Conservation (phyloP, 2,113 vertebrate species). For the Anhinga rufa region DNA sequence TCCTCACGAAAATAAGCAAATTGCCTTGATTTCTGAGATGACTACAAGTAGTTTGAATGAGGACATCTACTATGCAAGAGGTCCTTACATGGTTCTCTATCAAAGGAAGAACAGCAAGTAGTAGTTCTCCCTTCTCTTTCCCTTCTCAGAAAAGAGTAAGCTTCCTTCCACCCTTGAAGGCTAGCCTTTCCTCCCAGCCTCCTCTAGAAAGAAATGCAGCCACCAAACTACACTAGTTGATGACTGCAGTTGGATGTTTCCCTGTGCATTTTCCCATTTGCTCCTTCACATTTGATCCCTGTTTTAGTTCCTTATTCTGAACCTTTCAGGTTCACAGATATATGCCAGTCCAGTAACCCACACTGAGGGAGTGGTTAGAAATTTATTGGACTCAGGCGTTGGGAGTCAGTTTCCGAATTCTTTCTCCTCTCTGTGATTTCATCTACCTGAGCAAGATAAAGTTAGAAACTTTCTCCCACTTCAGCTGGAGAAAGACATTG, state of each 20-base stretch:
- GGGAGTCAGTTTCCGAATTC: background rate
- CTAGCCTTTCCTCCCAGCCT: background rate
- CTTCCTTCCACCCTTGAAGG: background rate
- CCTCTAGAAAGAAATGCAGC: background rate
- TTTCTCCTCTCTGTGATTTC: background rate
- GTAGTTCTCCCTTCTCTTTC: background rate
- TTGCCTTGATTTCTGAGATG: background rate
- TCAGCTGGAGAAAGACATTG: background rate
- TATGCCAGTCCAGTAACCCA: background rate
- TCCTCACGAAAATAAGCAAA: background rate
- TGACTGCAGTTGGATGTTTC: background rate
- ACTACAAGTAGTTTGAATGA: background rate
- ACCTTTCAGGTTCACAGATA: background rate
- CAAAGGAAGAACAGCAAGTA: background rate
- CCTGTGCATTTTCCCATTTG: background rate
- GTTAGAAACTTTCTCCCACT: background rate
- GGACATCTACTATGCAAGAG: background rate
- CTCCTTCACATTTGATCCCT: background rate
- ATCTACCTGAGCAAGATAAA: background rate
- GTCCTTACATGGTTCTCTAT: background rate
- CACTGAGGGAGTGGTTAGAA: background rate
- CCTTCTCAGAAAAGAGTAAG: background rate
- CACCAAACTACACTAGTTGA: no score
- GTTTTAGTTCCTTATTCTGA: background rate
- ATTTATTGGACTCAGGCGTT: background rate